phyloP scores from a whole-genome alignment of 2,797 vertebrate genomes.

The Xiphophorus birchmanni region DNA sequence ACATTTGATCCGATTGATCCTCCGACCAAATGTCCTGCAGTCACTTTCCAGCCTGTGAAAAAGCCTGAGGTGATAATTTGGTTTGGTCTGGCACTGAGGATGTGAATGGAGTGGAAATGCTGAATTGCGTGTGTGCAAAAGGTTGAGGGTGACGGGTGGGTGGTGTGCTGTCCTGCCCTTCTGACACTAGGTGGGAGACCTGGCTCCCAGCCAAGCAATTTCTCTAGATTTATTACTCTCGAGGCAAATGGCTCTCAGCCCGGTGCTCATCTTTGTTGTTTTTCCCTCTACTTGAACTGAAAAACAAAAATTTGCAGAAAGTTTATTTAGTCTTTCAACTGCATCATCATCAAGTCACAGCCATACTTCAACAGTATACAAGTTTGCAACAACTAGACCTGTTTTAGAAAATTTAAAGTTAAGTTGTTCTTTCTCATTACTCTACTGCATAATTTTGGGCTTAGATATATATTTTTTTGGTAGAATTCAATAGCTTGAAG shows the following conservation, averaged over 20 bases:
- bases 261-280: slow-evolving; percentile 45
- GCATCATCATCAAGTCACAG: neutral
- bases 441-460: neutral
- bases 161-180: slow-evolving; percentile 36
- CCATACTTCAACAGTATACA: neutral
- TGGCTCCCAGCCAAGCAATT: slow-evolving; percentile 58
- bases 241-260: slow-evolving; percentile 53
- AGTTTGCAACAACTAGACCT: neutral
- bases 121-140: slow-evolving; percentile 11
- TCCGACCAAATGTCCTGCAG: slow-evolving; percentile 61
- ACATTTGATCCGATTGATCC: slow-evolving; percentile 50
- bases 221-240: slow-evolving; percentile 63
- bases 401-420: neutral
- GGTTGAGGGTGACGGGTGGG: slow-evolving; percentile 7
- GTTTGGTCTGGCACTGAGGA: slow-evolving; percentile 62
- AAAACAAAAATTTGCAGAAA: neutral
- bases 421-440: neutral
- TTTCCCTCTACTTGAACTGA: slow-evolving; percentile 5
- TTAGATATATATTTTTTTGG: neutral
- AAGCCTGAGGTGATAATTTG: slow-evolving; percentile 71
- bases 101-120: slow-evolving; percentile 48
- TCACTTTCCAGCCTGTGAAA: slow-evolving; percentile 22
- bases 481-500: neutral
- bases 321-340: neutral
- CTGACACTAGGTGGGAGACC: slow-evolving; percentile 61